Percentiles rank a stretch among this genome's conserved stretches.
phyloP scores from a whole-genome alignment of 2,888 invertebrate species.

The Salpingus planirostris region DNA sequence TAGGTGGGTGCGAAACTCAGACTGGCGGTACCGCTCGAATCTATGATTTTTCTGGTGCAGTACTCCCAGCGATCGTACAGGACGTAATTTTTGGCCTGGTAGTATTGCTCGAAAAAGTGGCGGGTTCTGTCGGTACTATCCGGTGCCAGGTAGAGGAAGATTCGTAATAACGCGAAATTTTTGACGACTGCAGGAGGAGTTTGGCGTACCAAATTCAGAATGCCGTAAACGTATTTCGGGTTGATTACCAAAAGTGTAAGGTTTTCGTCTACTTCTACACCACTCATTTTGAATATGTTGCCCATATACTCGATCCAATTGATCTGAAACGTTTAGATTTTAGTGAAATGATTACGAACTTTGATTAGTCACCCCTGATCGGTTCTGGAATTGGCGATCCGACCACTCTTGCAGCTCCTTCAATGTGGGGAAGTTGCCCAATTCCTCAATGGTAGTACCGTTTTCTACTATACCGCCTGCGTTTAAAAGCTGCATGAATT shows the following conservation, averaged over 20 bases:
- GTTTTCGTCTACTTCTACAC: constrained; percentile 25
- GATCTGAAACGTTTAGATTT: constrained; percentile 27
- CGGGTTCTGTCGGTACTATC: constrained; percentile 34
- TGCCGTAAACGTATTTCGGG: constrained; percentile 23
- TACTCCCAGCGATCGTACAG: constrained; percentile 32
- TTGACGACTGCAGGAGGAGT: constrained; percentile 29
- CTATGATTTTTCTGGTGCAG: constrained; percentile 36
- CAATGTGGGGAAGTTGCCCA: constrained; percentile 4
- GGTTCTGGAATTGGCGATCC: constrained; percentile 18
- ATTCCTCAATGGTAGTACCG: neutral
- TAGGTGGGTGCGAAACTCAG: constrained; percentile 37
- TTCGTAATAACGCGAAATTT: constrained; percentile 34
- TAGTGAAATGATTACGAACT: no score
- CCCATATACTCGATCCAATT: constrained; percentile 37
- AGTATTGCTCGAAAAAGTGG: constrained; percentile 30
- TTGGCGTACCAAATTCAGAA: constrained; percentile 31
- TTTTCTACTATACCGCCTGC: constrained; percentile 3
- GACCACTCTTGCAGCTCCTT: constrained; percentile 24
- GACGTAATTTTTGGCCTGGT: constrained; percentile 20
- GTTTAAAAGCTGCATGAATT: constrained; percentile 2
- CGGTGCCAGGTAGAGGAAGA: constrained; percentile 33
- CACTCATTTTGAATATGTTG: constrained; percentile 26
- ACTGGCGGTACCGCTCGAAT: constrained; percentile 23
- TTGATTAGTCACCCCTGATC: constrained; percentile 16
- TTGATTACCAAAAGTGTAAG: constrained; percentile 19